Evolutionary conservation across 2,888 invertebrate genomes (phyloP), one percentile per base, ranked within the genome.

Genomic region (Drosophila austrosaltans): DNA sequence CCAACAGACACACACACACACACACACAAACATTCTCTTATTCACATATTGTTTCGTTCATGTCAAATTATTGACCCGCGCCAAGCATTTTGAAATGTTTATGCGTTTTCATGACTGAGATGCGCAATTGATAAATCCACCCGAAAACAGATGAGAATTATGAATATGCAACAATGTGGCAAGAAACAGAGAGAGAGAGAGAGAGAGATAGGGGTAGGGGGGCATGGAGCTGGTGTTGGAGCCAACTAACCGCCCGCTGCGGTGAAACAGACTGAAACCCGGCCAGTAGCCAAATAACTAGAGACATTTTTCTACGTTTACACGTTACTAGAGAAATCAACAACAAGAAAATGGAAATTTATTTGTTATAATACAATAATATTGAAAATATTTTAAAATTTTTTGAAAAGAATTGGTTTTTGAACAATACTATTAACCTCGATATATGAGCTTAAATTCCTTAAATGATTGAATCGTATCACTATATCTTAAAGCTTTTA

Each of bases 51-150:
- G 87, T 91, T 90, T 89, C 89, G 90, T 90, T 90, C 84, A 87
- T 90, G 90, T 89, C 76, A 91, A 91, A 89, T 91, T 91, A 91
- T 91, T 91, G 91, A 90, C 85, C 83, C 80, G 77, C 88, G 90
- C 83, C 79, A 71, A 79, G 76, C 78, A 76, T 78, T 79, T 83
- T 90, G 91, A 91, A 90, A 91, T 91, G 91, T 91, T 91, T 91
- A 91, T 91, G 90, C 81, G 86, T 87, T 90, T 91, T 84, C 91
- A 90, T 91, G 91, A 89, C 90, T 79, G 81, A 91, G 91, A 91
- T 91, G 87, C 84, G 87, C 91, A 90, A 91, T 91, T 90, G 91
- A 91, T 91, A 91, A 91, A 77, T 88, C 71, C 72, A 56, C 66
- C 72, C 57, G 36, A 57, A 57, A 68, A 66, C 82, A 78, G 59